Conservation (phyloP, 1,140 invertebrate species). For the Araneus ventricosus region DNA sequence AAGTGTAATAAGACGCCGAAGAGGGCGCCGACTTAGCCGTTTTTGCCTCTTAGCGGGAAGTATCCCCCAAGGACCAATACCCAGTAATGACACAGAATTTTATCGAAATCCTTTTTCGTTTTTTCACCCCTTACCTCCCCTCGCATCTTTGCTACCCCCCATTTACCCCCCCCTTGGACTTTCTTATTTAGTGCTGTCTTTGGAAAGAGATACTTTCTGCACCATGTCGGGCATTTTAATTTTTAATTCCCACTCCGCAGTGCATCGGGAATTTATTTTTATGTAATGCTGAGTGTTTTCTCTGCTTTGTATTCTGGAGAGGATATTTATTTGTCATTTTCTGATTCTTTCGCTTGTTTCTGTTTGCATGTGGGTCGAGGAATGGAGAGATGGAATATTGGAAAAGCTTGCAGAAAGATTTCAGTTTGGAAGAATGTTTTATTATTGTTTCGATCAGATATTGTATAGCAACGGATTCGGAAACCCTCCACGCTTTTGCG, state of each 20-base stretch:
- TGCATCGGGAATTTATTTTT: not conserved
- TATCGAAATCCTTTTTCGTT: conserved; percentile 32
- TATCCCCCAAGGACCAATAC: conserved; percentile 30
- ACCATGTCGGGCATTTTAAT: not conserved
- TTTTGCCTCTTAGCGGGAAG: not conserved
- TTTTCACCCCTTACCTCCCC: too few relatives aligned
- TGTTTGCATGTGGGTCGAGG: too few relatives aligned
- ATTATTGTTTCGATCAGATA: too few relatives aligned
- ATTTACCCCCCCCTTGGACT: not conserved
- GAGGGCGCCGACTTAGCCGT: not conserved
- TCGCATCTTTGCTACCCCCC: not conserved
- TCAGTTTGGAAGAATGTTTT: too few relatives aligned
- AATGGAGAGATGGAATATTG: too few relatives aligned
- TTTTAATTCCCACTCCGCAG: not conserved
- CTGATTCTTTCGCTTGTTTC: too few relatives aligned
- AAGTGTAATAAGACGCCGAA: conserved; percentile 21
- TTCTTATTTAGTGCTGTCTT: not conserved
- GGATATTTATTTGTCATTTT: conserved; percentile 18
- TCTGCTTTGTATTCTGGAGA: conserved; percentile 7
- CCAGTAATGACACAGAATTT: conserved; percentile 53
- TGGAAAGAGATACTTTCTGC: not conserved
- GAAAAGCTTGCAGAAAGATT: too few relatives aligned
- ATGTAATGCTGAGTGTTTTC: not conserved
- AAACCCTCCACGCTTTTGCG: too few relatives aligned
- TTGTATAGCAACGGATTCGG: too few relatives aligned